Evolutionary conservation across 2,113 vertebrate species (phyloP).

Genomic region (Myrmecophaga tridactyla): DNA sequence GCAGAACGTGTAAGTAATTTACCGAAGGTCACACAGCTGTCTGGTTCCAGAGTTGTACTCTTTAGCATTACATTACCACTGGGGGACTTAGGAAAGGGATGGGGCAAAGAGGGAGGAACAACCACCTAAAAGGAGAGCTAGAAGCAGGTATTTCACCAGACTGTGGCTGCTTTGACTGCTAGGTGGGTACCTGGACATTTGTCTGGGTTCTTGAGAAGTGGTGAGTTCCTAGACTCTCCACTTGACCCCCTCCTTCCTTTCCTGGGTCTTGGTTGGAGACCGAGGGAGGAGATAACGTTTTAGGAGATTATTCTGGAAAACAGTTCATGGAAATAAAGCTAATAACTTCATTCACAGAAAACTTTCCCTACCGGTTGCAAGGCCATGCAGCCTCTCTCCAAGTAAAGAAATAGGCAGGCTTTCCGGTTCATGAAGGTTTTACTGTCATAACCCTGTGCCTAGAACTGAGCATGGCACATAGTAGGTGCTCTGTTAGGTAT

Average conservation of each 20-base stretch:
- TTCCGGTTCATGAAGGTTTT: not conserved
- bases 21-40: not conserved
- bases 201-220: not conserved
- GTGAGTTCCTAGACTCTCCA: not conserved
- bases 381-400: not conserved
- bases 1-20: not conserved
- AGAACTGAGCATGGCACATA: not conserved
- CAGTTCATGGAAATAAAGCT: not conserved
- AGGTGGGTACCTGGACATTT: accelerated
- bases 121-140: not conserved
- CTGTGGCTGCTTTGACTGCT: not conserved
- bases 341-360: not conserved
- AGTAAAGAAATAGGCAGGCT: not conserved
- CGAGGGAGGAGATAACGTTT: not conserved
- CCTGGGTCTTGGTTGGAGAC: not conserved
- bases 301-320: not conserved
- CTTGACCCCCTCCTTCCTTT: not conserved
- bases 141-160: not conserved
- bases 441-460: not conserved
- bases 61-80: not conserved
- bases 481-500: not conserved
- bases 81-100: not conserved
- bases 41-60: not conserved
- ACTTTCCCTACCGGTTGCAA: not conserved
- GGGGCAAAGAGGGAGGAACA: no score